These are phyloP conservation scores for Sapajus apella DNA, from an alignment of 2,113 vertebrate species.

Conservation along the genomic window DNA sequence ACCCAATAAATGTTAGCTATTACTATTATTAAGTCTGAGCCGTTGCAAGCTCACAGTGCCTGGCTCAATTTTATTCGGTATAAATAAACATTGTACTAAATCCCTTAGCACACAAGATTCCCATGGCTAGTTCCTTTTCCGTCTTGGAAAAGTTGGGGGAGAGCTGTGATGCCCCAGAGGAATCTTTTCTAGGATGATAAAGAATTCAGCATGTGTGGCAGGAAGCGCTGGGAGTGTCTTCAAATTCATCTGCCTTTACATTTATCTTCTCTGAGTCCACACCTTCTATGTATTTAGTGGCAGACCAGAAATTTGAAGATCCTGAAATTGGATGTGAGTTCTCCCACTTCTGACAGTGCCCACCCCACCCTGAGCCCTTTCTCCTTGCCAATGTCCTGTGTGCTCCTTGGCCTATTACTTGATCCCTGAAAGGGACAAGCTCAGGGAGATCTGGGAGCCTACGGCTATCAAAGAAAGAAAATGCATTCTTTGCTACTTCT, in stretches of 20 bases:
- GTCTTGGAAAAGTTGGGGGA: neutral
- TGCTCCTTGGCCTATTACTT: neutral
- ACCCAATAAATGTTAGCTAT: slow-evolving; percentile 53
- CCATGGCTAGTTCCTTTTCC: neutral
- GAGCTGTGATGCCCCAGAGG: neutral
- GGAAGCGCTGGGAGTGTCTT: neutral
- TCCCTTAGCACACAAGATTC: neutral
- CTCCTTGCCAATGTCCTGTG: neutral
- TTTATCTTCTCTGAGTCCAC: neutral
- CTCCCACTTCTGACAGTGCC: no score
- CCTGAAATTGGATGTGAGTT: neutral
- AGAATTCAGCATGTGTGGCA: neutral
- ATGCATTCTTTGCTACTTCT: neutral
- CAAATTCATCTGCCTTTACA: no score
- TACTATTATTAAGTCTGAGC: slow-evolving; percentile 52
- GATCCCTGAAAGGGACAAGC: neutral
- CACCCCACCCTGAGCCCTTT: neutral
- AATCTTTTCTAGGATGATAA: neutral
- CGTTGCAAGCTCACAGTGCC: neutral
- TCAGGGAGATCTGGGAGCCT: neutral
- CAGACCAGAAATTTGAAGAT: neutral
- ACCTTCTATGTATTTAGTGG: neutral
- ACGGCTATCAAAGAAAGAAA: neutral
- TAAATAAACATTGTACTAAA: slow-evolving; percentile 63
- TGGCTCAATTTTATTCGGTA: slow-evolving; percentile 61